Percentiles rank a stretch among this genome's conserved stretches.
These are phyloP conservation scores for Chelonia mydas DNA, from an alignment of 2,797 vertebrate species.

Conservation along the genomic window DNA sequence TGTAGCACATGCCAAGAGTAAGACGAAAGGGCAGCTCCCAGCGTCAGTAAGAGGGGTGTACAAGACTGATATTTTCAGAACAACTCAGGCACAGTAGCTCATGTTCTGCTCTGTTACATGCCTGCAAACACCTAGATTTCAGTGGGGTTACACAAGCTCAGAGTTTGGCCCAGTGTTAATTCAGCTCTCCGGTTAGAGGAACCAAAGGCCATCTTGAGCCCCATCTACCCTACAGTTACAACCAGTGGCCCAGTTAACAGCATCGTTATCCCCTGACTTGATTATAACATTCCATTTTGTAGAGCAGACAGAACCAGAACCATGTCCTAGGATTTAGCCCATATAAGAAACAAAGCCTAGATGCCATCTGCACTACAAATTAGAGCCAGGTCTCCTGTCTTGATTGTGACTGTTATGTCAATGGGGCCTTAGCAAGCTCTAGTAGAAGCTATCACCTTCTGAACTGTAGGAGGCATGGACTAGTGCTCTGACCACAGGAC, in stretches of 20 bases:
- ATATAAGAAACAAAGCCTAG: accelerated
- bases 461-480: neutral
- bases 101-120: accelerated
- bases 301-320: neutral
- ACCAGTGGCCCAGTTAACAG: neutral
- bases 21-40: neutral
- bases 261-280: accelerated
- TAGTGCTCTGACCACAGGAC: neutral
- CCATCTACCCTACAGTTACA: neutral
- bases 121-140: neutral
- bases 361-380: neutral
- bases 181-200: neutral
- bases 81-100: neutral
- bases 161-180: accelerated
- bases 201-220: neutral
- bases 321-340: accelerated
- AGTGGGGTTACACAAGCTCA: neutral
- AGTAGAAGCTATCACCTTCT: neutral
- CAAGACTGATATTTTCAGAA: neutral
- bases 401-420: accelerated
- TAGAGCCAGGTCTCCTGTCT: accelerated
- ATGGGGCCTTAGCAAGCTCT: neutral
- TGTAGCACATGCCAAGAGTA: accelerated
- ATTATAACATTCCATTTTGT: accelerated
- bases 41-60: neutral